Evolutionary conservation across 2,113 vertebrate genomes (phyloP), one percentile per base, ranked within the genome.

Genomic region (Mesocricetus auratus): DNA sequence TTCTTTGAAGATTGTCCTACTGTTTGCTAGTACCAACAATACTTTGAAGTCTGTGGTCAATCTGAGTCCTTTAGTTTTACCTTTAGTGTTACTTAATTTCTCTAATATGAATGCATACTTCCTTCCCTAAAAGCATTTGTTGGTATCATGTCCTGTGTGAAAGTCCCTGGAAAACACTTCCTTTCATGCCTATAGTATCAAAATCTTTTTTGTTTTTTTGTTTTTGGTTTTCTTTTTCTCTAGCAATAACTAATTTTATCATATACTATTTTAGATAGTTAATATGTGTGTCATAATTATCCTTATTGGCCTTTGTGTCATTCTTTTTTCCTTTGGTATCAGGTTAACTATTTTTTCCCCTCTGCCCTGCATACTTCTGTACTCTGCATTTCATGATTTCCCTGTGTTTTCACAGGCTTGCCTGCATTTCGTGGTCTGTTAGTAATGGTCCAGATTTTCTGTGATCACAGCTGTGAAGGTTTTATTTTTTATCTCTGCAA

Each of bases 401-500:
- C 53, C n/a, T 47, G 31, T 19, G 5, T 56, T 94, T 94, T 91
- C 36, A n/a, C 3, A 66, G 22, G 4, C 1, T 39, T 19, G 62
- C 3, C 33, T 91, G 74, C n/a, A 13, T 36, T 42, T 73, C 60
- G 90, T 79, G 36, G 5, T 91, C 47, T 91, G 45, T 75, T 85
- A 69, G 42, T 7, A 22, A 33, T n/a, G 6, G 89, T 75, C 45
- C 45, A 42, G 9, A 69, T 95, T 82, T 24, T 91, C 64, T 91
- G 58, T 74, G 60, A 75, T 73, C 56, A 22, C 58, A 91, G 79
- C n/a, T 83, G 60, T 85, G 21, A 96, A 89, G 19, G 15, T 74
- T 89, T 93, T 69, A 21, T 75, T 62, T 62, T 93, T 78, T 78
- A 12, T 93, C 50, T 91, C 58, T 39, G 42, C 47, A 95, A 92